Base-by-base conservation (phyloP, 2,797 vertebrate genomes). In the Poeciliopsis turneri region DNA sequence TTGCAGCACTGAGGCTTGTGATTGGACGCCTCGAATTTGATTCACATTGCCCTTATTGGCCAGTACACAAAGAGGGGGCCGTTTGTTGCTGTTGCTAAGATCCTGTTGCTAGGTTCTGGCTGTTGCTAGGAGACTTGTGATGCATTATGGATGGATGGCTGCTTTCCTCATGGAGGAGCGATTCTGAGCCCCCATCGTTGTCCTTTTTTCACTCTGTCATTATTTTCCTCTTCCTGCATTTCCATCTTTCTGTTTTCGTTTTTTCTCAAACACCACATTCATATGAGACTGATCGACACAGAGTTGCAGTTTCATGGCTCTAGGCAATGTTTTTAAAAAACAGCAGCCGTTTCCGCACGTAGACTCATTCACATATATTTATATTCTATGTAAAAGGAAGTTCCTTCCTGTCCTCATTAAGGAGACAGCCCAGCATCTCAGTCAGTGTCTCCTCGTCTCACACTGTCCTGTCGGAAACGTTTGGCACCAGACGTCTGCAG, bases 91-190 rank as follows among this genome's bases (percentile, higher is more conserved):
- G 96, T 97, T 97, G 96, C 97, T 94, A 97, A 84, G 96, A 94
- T 94, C 92, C 93, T 86, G 96, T 97, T 97, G 97, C 97, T 96
- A 97, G 90, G 97, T 90, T 92, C 91, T 68, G 51, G 92, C 93
- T 89, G 96, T 95, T 95, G 72, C 95, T 95, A 94, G 95, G 96
- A 96, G 94, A 94, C 95, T 79, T 85, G 94, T 89, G 82, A 96
- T 97, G 96, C 96, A 97, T 97, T 96, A 97, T 97, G 96, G 96
- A 97, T 97, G 96, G 90, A 57, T 87, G 95, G 82, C 68, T 71
- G 68, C 68, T 92, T 95, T 94, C 93, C 95, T 96, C 86, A 68
- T 83, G 94, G 92, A 92, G 91, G 87, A 89, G 81, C 87, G 93
- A 93, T 96, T 96, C 94, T 96, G 96, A 75, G 79, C 72, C 91